These are phyloP conservation scores for Thaleichthys pacificus DNA, from an alignment of 2,797 vertebrate species.

Conservation along the genomic window DNA sequence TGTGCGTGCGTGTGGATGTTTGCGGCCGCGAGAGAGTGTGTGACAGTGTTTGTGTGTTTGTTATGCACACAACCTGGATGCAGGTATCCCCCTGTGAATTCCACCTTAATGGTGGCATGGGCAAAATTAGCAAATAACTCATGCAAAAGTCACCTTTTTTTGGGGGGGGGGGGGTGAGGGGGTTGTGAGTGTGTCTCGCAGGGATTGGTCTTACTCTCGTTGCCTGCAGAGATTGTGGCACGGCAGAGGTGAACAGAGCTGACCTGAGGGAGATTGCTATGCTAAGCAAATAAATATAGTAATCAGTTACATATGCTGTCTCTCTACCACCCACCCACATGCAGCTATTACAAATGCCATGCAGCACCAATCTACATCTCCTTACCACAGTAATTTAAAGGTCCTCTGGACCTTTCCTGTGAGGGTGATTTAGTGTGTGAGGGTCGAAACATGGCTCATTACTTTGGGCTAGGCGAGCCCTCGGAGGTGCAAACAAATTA, in stretches of 20 bases:
- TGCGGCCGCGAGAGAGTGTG: too few relatives aligned
- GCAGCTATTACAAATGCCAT: neutral
- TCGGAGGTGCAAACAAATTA: constrained; percentile 1
- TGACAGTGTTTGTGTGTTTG: too few relatives aligned
- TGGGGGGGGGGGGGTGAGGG: neutral
- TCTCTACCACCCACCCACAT: neutral
- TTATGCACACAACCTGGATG: neutral
- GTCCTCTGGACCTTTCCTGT: neutral
- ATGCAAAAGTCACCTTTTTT: neutral
- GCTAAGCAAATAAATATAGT: constrained; percentile 5
- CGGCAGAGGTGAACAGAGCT: neutral
- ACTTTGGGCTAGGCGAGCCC: neutral
- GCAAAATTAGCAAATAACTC: constrained; percentile 6
- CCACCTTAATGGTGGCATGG: neutral
- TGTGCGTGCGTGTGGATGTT: too few relatives aligned
- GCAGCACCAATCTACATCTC: neutral
- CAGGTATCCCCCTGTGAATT: neutral
- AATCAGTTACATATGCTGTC: neutral
- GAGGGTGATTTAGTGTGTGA: neutral
- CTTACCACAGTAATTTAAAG: constrained; percentile 1
- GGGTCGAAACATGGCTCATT: neutral
- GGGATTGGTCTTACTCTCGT: neutral
- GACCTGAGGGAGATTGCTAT: constrained; percentile 1
- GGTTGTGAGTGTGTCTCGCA: neutral
- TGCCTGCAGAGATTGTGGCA: neutral